phyloP scores from a whole-genome alignment of 2,888 invertebrate species.

The Nipponacmea schrenckii region DNA sequence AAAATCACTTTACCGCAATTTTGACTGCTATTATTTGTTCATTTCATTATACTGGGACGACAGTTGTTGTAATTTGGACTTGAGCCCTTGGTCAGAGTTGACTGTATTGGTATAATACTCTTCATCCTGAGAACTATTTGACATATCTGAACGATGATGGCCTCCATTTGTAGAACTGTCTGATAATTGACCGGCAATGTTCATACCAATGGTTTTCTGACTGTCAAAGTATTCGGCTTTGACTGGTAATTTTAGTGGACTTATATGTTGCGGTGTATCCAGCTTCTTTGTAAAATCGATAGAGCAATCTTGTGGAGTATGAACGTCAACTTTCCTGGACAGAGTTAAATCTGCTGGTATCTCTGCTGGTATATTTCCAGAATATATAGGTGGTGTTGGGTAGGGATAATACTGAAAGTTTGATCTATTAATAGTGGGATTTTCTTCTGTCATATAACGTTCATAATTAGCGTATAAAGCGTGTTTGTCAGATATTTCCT shows the following conservation, averaged over 20 bases:
- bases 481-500: neutral
- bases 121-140: neutral
- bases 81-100: neutral
- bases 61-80: neutral
- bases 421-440: neutral
- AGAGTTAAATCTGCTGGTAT: constrained; percentile 1
- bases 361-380: neutral
- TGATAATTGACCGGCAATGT: neutral
- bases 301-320: neutral
- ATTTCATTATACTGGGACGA: neutral
- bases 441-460: neutral
- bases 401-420: neutral
- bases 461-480: neutral
- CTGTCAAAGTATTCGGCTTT: neutral
- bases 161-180: neutral
- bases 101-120: neutral
- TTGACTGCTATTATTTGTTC: neutral
- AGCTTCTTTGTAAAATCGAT: neutral
- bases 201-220: neutral
- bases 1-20: too few relatives aligned
- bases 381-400: neutral
- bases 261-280: neutral
- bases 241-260: neutral
- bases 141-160: neutral
- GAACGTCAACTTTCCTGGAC: neutral